Percentiles rank a stretch among this genome's conserved stretches.
These are phyloP conservation scores for Montipora foliosa DNA, from an alignment of 64 coral and sea anemone genomes.

Conservation along the genomic window DNA sequence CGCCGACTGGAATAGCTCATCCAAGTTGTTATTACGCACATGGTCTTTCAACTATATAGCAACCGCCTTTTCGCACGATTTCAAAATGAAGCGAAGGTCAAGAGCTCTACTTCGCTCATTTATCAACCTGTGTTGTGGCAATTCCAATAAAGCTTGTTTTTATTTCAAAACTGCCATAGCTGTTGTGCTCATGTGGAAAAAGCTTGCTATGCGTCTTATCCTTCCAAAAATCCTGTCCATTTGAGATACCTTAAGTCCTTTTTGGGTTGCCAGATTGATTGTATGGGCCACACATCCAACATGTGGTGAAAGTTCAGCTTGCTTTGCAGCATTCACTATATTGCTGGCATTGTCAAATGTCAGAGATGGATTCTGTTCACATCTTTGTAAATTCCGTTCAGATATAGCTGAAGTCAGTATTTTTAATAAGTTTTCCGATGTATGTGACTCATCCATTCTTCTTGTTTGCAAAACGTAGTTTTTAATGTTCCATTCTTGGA, in stretches of 20 bases:
- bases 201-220: slow-evolving; percentile 12
- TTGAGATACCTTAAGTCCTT: not conserved
- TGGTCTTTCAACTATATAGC: too few species aligned
- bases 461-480: not conserved
- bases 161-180: slow-evolving; percentile 14
- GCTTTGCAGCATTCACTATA: not conserved
- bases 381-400: slow-evolving; percentile 14
- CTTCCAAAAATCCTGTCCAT: slow-evolving; percentile 10
- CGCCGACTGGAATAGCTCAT: too few species aligned
- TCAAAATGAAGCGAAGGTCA: too few species aligned
- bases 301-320: not conserved
- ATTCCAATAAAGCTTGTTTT: slow-evolving; percentile 11
- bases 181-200: slow-evolving; percentile 5
- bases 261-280: slow-evolving; percentile 3
- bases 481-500: not conserved
- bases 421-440: not conserved
- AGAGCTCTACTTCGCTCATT: not conserved
- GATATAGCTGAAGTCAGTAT: slow-evolving; percentile 3
- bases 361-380: slow-evolving; percentile 24
- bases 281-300: slow-evolving; percentile 10
- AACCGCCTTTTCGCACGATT: too few species aligned
- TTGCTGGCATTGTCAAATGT: not conserved
- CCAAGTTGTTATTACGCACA: too few species aligned
- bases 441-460: not conserved
- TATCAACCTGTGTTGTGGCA: slow-evolving; percentile 20